Evolutionary conservation across 2,113 vertebrate species (phyloP).

Genomic region (Indri indri): DNA sequence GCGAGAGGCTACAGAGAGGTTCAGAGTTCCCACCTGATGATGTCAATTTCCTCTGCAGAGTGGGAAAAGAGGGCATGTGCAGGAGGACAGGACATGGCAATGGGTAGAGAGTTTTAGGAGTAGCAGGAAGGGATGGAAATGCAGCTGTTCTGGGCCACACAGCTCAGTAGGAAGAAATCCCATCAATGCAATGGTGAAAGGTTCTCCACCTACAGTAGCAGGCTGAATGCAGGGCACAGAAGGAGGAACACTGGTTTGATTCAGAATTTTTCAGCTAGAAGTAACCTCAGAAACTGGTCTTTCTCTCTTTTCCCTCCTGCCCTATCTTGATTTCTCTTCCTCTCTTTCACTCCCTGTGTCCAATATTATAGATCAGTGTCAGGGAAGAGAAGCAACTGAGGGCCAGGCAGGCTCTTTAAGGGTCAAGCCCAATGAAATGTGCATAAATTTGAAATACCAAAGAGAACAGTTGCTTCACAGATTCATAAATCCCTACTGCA

Average conservation of each 20-base stretch:
- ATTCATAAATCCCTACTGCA: background rate
- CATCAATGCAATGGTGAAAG: background rate
- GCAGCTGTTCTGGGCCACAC: background rate
- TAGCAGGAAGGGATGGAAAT: background rate
- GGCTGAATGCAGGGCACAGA: background rate
- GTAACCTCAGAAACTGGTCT: background rate
- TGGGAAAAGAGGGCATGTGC: background rate
- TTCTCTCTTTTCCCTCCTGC: background rate
- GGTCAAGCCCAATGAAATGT: background rate
- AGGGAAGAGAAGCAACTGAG: background rate
- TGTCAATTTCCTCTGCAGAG: background rate
- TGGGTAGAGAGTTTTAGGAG: background rate
- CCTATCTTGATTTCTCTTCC: background rate
- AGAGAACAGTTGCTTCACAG: background rate
- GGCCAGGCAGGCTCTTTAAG: background rate
- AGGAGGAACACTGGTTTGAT: background rate
- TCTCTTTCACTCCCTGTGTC: background rate
- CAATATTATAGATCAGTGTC: background rate
- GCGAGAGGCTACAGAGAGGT: background rate
- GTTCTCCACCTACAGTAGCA: background rate
- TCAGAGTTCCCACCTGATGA: background rate
- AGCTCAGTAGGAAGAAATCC: background rate
- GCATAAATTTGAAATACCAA: background rate
- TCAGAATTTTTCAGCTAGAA: background rate
- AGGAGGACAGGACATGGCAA: background rate